Evolutionary conservation across 2,797 vertebrate genomes (phyloP).

Genomic region (Enteromius mattozi): DNA sequence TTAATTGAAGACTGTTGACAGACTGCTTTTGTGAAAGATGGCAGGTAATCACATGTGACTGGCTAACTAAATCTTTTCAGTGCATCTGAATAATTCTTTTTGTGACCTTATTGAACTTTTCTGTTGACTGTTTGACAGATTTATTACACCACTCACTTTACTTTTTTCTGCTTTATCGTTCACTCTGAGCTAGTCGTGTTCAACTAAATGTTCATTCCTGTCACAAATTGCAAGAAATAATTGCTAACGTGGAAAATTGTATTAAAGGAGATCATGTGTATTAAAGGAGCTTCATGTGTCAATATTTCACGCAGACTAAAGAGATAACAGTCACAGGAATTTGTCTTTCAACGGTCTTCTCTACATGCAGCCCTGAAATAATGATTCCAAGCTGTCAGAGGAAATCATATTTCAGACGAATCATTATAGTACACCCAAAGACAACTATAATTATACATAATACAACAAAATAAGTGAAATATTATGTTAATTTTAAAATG

Average conservation of each 20-base stretch:
- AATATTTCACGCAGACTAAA: constrained; percentile 58
- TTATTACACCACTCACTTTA: constrained; percentile 26
- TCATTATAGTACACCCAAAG: neutral
- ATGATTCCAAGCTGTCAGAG: neutral
- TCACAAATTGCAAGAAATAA: constrained; percentile 40
- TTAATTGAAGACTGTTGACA: constrained; percentile 44
- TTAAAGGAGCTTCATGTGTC: constrained; percentile 45
- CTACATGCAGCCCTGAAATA: constrained; percentile 38
- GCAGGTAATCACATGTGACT: constrained; percentile 33
- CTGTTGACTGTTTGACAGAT: constrained; percentile 41
- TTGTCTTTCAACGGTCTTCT: constrained; percentile 55
- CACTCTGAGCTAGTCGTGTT: constrained; percentile 13
- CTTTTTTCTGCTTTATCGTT: neutral
- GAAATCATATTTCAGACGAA: neutral
- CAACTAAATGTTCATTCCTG: constrained; percentile 35
- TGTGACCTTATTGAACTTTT: constrained; percentile 37
- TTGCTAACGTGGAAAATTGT: constrained; percentile 34
- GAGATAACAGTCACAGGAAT: constrained; percentile 55
- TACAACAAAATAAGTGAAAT: neutral
- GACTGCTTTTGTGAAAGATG: constrained; percentile 37
- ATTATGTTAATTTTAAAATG: neutral
- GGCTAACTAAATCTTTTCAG: constrained; percentile 11
- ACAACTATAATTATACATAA: neutral
- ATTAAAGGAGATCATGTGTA: constrained; percentile 16
- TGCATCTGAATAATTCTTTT: constrained; percentile 43